Percentiles rank a stretch among this genome's conserved stretches.
These are phyloP conservation scores for Avahi laniger DNA, from an alignment of 2,797 vertebrate genomes.

Conservation along the genomic window DNA sequence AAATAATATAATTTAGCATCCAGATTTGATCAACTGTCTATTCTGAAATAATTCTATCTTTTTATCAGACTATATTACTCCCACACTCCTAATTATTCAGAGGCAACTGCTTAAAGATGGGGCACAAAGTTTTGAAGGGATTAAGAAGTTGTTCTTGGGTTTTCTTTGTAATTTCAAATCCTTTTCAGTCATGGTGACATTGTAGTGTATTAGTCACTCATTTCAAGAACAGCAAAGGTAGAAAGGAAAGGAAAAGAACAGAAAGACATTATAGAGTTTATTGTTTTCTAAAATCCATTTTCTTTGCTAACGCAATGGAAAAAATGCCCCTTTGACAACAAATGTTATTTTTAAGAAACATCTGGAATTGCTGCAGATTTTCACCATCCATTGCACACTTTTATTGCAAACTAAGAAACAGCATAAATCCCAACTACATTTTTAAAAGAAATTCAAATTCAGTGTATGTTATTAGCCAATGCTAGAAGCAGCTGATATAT, in stretches of 20 bases:
- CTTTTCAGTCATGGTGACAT: background rate
- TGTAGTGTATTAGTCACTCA: background rate
- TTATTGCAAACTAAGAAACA: slow-evolving; percentile 71
- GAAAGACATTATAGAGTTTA: background rate
- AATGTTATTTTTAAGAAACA: slow-evolving; percentile 62
- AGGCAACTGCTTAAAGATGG: background rate
- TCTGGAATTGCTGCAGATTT: background rate
- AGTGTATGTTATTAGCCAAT: slow-evolving; percentile 15
- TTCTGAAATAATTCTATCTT: background rate
- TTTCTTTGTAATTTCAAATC: slow-evolving; percentile 41
- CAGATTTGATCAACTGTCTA: background rate
- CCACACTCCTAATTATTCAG: background rate
- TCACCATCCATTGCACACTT: slow-evolving; percentile 56
- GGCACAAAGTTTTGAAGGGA: background rate
- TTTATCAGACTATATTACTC: background rate
- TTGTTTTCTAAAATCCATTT: slow-evolving; percentile 38
- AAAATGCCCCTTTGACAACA: slow-evolving; percentile 58
- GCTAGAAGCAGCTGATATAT: slow-evolving; percentile 34
- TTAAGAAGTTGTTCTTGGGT: background rate
- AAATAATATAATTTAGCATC: background rate
- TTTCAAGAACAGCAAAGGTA: slow-evolving; percentile 17
- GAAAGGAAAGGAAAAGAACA: background rate
- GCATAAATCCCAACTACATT: slow-evolving; percentile 26
- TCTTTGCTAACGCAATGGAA: slow-evolving; percentile 33
- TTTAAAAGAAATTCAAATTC: slow-evolving; percentile 62